Conservation (phyloP, 2,113 vertebrate genomes). For the Pandion haliaetus region DNA sequence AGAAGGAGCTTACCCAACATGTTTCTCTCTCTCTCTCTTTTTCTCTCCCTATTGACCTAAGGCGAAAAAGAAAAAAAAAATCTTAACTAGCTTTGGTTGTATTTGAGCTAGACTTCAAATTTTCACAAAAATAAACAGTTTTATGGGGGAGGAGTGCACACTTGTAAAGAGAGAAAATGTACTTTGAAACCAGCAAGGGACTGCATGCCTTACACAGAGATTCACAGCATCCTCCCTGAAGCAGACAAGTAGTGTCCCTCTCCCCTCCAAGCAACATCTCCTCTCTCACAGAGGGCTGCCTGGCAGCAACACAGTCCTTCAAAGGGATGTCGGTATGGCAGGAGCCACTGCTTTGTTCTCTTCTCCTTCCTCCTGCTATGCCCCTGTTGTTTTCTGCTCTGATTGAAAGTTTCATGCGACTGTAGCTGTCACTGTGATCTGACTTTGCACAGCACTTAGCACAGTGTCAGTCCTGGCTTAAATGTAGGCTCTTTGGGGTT, state of each 20-base stretch:
- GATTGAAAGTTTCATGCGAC: constrained; percentile 13
- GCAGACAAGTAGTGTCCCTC: neutral
- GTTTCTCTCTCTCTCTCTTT: neutral
- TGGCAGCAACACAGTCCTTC: neutral
- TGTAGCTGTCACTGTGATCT: constrained; percentile 34
- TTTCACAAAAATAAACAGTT: constrained; percentile 62
- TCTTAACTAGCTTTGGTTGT: constrained; percentile 5
- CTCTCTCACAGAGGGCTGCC: neutral
- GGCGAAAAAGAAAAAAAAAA: neutral
- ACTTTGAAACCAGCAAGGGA: constrained; percentile 52
- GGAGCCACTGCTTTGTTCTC: constrained; percentile 29
- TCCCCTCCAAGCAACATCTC: neutral
- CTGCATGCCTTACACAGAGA: neutral
- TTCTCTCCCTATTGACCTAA: neutral
- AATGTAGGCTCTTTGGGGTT: neutral
- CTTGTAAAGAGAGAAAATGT: constrained; percentile 44
- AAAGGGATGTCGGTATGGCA: neutral
- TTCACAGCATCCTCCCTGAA: constrained; percentile 43
- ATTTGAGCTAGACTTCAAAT: constrained; percentile 56
- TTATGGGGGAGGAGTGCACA: constrained; percentile 7
- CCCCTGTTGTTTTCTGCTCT: constrained; percentile 21
- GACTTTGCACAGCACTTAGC: constrained; percentile 28
- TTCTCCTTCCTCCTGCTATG: constrained; percentile 6
- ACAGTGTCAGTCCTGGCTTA: constrained; percentile 6
- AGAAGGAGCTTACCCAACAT: constrained; percentile 19